Evolutionary conservation across 2,797 vertebrate species (phyloP), one percentile per base, ranked within the genome.

Genomic region (Lagocephalus sceleratus): DNA sequence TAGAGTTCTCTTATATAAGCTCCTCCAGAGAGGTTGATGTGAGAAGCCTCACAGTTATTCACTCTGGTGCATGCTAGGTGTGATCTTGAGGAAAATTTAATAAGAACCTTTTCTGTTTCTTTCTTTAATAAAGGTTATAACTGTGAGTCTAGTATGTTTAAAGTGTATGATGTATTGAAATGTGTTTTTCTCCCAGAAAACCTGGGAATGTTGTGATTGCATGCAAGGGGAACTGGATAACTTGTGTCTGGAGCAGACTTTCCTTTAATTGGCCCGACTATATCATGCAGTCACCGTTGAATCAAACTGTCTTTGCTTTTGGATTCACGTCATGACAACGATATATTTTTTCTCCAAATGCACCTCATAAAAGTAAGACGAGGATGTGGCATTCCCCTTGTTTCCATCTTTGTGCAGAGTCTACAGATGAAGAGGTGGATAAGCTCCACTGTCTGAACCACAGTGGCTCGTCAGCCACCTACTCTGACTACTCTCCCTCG

Each of bases 401-500:
- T 56, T 17, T 66, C 15, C 42, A 15, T 64, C 21, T 74, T 47
- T 40, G 17, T 76, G 72, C 91, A 99, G 97, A 98, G 83, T 99
- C 96, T 40, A 98, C 94, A 43, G 97, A 99, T 79, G 97, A 99
- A 69, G 97, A 98, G 86, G 92, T 92, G 72, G 97, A 99, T 88
- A 98, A 98, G 91, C 91, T 94, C 84, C 97, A 98, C 78, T 94
- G 95, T 92, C 90, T 96, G 88, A 98, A 98, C 90, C 97, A 98
- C 92, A 99, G 97, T 64, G 95, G 96, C 84, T 99, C 97, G 84
- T 99, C 97, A 40, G 97, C 95, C 85, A 98, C 96, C 80, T 99
- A 98, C 88, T 99, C 97, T 15, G 97, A 99, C 92, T 99, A 99
- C 88, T 99, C 97, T 32, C 97, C 97, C 65, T 99, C 96, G 26